Conservation (phyloP, 2,888 invertebrate species). For the Agriopis aurantiaria region DNA sequence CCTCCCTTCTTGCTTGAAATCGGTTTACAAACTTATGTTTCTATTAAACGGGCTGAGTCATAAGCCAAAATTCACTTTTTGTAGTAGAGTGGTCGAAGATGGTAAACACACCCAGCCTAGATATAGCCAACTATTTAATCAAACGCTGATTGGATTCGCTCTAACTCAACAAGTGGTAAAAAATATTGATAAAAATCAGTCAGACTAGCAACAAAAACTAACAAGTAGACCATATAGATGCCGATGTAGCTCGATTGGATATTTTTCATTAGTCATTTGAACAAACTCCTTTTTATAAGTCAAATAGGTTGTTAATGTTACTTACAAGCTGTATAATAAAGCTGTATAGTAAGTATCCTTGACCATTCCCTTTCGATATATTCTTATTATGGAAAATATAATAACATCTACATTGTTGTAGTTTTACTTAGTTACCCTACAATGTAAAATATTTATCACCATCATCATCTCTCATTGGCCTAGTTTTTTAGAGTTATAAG, state of each 20-base stretch:
- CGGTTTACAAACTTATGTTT: too few species aligned
- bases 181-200: conserved; percentile 35
- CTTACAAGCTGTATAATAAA: neutral
- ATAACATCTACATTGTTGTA: neutral
- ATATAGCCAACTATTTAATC: neutral
- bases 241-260: conserved; percentile 16
- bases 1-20: too few species aligned
- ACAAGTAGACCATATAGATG: conserved; percentile 20
- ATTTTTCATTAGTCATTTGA: conserved; percentile 17
- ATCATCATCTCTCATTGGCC: too few species aligned
- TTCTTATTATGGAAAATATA: neutral
- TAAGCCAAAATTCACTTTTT: too few species aligned
- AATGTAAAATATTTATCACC: neutral
- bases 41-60: too few species aligned
- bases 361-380: neutral
- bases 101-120: neutral
- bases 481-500: too few species aligned
- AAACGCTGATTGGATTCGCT: conserved; percentile 12
- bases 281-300: conserved; percentile 13
- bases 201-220: conserved; percentile 35
- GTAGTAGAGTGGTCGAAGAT: too few species aligned
- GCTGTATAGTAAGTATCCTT: conserved; percentile 4
- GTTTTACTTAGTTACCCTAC: neutral
- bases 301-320: conserved; percentile 8
- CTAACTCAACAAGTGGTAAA: conserved; percentile 11